Evolutionary conservation across 1,140 invertebrate genomes (phyloP), one percentile per base, ranked within the genome.

Genomic region (Cotesia typhae): DNA sequence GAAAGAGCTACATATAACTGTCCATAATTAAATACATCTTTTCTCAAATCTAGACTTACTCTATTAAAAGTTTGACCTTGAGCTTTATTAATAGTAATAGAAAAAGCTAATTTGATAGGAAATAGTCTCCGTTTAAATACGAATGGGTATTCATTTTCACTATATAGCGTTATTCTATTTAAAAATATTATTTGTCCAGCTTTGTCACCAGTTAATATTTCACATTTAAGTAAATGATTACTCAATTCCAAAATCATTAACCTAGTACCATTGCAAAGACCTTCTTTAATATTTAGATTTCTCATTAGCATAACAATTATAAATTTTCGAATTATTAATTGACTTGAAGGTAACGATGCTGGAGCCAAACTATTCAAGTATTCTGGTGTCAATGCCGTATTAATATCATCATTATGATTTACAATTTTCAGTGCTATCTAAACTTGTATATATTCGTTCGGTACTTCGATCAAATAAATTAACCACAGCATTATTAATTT

Each of bases 41-140:
- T 41, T 41, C 5, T 41, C 5, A 41, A 9, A 76, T 82, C 63
- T 20, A 87, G 20, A 10, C 80, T 82, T 55, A 76, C 60, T 52
- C 59, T 51, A 17, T 78, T 65, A 75, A 80, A 74, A 20, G 81
- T 79, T 75, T 81, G 78, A 14, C 81, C 82, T 74, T 83, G 81
- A 3, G 79, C 74, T 73, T 90, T 87, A 73, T 88, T 55, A 12
- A 55, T 55, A 86, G 86, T 88, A 79, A 89, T 84, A 2, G 83
- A 82, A 82, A 89, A 90, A 17, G 88, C 86, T 1, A 89, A 72
- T 75, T 76, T 73, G 20, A 74, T 60, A 2, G 77, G 76, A 67
- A 80, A 79, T 67, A 79, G 78, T 20, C 68, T 12, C 59, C 78
- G 59, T 67, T 72, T 57, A 37, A 77, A 68, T 36, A 28, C 37